Evolutionary conservation across 2,797 vertebrate genomes (phyloP).

Genomic region (Calcarius lapponicus): DNA sequence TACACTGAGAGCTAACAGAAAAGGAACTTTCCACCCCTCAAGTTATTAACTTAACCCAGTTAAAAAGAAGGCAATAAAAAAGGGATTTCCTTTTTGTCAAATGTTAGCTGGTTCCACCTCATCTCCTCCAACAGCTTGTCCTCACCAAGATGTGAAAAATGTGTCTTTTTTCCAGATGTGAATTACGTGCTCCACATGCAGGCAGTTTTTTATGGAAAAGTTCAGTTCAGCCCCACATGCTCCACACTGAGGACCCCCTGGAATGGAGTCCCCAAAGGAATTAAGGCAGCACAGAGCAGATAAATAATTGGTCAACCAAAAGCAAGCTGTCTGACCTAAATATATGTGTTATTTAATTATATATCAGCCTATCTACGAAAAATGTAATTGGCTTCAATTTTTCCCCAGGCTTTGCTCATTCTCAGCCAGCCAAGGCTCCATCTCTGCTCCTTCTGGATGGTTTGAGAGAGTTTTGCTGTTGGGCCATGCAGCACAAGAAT

Average conservation of each 20-base stretch:
- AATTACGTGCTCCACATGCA: not conserved
- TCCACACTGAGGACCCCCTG: not conserved
- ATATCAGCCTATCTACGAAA: not conserved
- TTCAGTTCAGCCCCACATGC: not conserved
- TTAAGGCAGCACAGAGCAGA: not conserved
- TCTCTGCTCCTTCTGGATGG: not conserved
- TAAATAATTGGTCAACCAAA: not conserved
- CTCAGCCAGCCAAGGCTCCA: not conserved
- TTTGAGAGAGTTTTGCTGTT: constrained; percentile 24
- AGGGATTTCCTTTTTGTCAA: constrained; percentile 29
- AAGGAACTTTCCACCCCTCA: not conserved
- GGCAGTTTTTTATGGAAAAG: not conserved
- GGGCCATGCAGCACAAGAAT: not conserved
- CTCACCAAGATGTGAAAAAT: not conserved
- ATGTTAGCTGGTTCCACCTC: not conserved
- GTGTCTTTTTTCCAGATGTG: not conserved
- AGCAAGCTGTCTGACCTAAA: constrained; percentile 48
- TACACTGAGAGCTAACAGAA: not conserved
- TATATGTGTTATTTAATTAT: constrained; percentile 17
- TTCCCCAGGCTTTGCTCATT: not conserved
- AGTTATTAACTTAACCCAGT: constrained; percentile 1
- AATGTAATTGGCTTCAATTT: constrained; percentile 4
- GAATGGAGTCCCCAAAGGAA: not conserved
- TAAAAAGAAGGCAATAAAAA: not conserved
- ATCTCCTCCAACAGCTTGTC: not conserved